Conservation (phyloP, 2,888 invertebrate genomes). For the Plebejus anna region DNA sequence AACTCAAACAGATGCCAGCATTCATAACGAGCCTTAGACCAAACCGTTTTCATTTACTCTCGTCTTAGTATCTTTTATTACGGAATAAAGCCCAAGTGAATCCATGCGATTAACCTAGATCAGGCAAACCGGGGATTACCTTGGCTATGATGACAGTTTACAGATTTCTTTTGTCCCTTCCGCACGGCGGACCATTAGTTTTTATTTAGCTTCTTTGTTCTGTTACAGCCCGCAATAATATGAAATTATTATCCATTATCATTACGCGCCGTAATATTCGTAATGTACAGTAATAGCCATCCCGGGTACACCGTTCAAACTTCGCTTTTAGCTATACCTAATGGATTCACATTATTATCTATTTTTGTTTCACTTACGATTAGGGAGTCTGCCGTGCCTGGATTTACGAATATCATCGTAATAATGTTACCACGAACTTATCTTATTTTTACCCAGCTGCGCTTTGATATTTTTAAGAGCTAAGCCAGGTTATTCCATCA, state of each 20-base stretch:
- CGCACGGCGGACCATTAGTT: constrained; percentile 44
- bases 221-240: constrained; percentile 40
- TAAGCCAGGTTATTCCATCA: no score
- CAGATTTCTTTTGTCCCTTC: constrained; percentile 44
- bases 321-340: constrained; percentile 41
- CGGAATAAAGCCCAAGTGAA: constrained; percentile 32
- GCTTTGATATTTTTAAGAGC: no score
- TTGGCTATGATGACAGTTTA: constrained; percentile 43
- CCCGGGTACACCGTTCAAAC: constrained; percentile 24
- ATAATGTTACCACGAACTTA: no score
- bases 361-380: constrained; percentile 39
- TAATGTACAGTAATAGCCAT: constrained; percentile 20
- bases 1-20: constrained; percentile 12
- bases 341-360: constrained; percentile 47
- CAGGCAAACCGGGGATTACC: constrained; percentile 41
- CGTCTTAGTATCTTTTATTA: constrained; percentile 28
- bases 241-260: constrained; percentile 44
- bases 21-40: constrained; percentile 14
- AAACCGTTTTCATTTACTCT: constrained; percentile 25
- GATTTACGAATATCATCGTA: not conserved
- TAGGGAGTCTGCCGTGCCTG: not conserved
- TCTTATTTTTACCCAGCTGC: no score
- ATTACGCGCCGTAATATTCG: constrained; percentile 38
- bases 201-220: constrained; percentile 44
- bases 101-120: constrained; percentile 43